Evolutionary conservation across 2,888 invertebrate genomes (phyloP).

Genomic region (Odontocerum albicorne): DNA sequence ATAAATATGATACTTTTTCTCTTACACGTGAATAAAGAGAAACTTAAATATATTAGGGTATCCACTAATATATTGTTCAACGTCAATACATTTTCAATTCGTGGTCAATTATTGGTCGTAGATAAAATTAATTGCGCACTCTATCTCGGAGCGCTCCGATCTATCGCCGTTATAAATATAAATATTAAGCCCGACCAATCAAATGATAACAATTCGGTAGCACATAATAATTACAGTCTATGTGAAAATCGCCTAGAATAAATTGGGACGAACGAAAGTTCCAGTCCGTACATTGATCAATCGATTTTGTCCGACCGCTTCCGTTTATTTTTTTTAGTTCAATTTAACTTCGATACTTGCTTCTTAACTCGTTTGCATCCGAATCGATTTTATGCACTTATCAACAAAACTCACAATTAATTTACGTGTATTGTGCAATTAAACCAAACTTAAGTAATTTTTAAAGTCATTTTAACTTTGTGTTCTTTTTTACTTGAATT

Average conservation of each 20-base stretch:
- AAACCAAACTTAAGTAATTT: too few relatives aligned
- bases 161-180: conserved; percentile 27
- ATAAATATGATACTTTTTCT: too few relatives aligned
- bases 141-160: conserved; percentile 27
- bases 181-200: conserved; percentile 21
- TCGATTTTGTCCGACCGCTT: conserved; percentile 12
- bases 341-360: too few relatives aligned
- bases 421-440: too few relatives aligned
- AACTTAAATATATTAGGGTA: too few relatives aligned
- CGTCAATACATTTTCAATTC: conserved; percentile 21
- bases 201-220: conserved; percentile 35
- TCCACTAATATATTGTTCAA: conserved; percentile 4
- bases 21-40: too few relatives aligned
- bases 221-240: conserved; percentile 33
- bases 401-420: too few relatives aligned
- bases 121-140: conserved; percentile 30
- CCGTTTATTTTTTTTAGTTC: conserved; percentile 4
- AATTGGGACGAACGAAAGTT: conserved; percentile 35
- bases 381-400: too few relatives aligned
- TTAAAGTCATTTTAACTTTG: too few relatives aligned
- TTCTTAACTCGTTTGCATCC: too few relatives aligned
- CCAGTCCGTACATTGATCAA: conserved; percentile 30
- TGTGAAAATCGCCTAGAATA: conserved; percentile 32
- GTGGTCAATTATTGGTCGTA: conserved; percentile 15
- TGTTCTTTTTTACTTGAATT: too few relatives aligned